These are phyloP conservation scores for Euura saliciscinereae DNA, from an alignment of 1,140 invertebrate genomes.

Conservation along the genomic window DNA sequence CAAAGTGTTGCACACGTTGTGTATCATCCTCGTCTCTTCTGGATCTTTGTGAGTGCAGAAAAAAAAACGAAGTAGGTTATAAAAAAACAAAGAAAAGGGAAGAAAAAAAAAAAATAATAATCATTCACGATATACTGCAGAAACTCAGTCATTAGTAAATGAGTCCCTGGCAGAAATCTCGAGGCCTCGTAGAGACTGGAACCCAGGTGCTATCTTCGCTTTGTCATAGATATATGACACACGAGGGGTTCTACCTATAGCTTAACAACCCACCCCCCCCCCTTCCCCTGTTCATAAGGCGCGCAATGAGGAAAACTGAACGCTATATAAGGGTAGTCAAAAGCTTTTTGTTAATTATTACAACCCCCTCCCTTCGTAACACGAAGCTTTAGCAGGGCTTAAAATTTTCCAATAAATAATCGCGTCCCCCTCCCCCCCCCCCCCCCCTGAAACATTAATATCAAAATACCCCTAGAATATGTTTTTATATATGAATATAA, in stretches of 20 bases:
- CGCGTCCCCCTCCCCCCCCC: neutral
- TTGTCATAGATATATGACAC: neutral
- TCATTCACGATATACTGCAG: conserved; percentile 23
- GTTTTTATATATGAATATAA: no score
- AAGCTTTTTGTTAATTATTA: conserved; percentile 52
- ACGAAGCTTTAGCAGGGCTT: conserved; percentile 40
- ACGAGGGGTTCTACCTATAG: neutral
- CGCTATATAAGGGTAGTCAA: conserved; percentile 24
- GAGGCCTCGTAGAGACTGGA: neutral
- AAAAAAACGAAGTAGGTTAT: no score
- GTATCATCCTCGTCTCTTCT: no score
- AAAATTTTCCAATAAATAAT: conserved; percentile 48
- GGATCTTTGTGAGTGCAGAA: no score
- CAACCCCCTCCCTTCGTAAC: conserved; percentile 24
- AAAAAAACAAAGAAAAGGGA: neutral
- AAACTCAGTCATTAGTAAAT: conserved; percentile 54
- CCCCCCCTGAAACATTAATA: neutral
- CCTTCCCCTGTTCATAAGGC: neutral
- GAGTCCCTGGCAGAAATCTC: conserved; percentile 35
- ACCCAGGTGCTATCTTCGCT: conserved; percentile 41
- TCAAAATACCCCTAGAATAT: no score
- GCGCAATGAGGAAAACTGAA: conserved; percentile 2
- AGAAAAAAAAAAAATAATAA: neutral
- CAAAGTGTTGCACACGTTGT: no score
- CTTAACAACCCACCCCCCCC: neutral